Evolutionary conservation across 2,797 vertebrate species (phyloP).

Genomic region (Arctocebus calabarensis): DNA sequence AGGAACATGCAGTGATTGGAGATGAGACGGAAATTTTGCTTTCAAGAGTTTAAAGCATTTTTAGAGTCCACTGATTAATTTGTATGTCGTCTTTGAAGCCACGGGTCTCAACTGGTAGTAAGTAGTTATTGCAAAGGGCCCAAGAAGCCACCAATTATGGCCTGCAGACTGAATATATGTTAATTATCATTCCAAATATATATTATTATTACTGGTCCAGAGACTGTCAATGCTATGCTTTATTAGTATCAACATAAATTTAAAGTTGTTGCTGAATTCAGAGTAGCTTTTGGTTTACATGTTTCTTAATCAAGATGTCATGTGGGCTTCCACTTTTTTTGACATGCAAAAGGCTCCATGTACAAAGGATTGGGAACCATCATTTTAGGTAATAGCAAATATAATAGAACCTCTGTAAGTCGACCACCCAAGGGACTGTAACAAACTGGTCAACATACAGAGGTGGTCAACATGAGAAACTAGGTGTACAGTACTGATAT

Average conservation of each 20-base stretch:
- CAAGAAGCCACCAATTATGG: background rate
- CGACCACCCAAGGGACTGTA: too few relatives aligned
- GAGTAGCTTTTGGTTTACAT: conserved; percentile 28
- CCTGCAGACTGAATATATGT: background rate
- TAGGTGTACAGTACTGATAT: too few relatives aligned
- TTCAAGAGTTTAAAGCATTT: background rate
- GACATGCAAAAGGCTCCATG: background rate
- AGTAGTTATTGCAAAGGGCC: background rate
- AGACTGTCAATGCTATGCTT: background rate
- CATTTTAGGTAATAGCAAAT: background rate
- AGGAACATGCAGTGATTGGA: background rate
- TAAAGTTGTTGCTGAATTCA: conserved; percentile 36
- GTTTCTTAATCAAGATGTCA: background rate
- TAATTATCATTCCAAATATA: conserved; percentile 36
- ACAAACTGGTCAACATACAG: too few relatives aligned
- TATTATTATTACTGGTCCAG: background rate
- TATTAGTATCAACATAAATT: conserved; percentile 42
- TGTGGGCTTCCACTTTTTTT: background rate
- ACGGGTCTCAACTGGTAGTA: background rate
- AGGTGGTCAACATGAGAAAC: too few relatives aligned
- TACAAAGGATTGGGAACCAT: background rate
- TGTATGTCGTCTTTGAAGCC: conserved; percentile 14
- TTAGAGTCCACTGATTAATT: background rate
- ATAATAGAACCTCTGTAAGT: too few relatives aligned
- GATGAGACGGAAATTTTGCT: background rate